phyloP scores from a whole-genome alignment of 1,140 invertebrate species.

The Argopecten irradians region DNA sequence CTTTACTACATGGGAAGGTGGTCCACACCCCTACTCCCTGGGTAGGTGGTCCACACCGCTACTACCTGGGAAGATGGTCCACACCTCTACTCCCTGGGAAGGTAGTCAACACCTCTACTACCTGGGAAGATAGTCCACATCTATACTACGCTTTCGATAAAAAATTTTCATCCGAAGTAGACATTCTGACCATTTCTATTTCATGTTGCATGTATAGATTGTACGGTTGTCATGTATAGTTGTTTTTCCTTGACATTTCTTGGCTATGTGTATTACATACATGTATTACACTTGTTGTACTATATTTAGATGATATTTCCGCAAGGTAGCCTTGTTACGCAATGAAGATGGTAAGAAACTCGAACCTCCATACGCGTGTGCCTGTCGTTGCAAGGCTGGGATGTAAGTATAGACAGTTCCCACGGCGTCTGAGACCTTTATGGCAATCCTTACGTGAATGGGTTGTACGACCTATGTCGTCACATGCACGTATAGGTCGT shows the following conservation, averaged over 20 bases:
- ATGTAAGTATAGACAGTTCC: neutral
- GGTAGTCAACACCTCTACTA: too few relatives aligned
- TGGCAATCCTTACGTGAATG: conserved; percentile 1
- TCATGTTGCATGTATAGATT: neutral
- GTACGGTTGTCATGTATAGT: neutral
- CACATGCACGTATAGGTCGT: neutral
- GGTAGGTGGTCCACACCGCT: too few relatives aligned
- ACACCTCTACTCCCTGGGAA: too few relatives aligned
- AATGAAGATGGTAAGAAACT: neutral
- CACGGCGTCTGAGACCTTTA: neutral
- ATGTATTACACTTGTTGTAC: neutral
- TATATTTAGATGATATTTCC: neutral
- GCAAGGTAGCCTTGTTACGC: neutral
- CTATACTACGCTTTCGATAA: too few relatives aligned
- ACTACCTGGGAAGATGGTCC: too few relatives aligned
- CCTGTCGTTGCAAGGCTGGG: neutral
- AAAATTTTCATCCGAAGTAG: too few relatives aligned
- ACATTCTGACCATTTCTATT: too few relatives aligned
- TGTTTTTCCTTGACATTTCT: neutral
- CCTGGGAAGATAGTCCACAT: too few relatives aligned
- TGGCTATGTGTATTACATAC: neutral
- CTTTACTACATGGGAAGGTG: too few relatives aligned
- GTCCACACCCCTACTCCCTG: too few relatives aligned
- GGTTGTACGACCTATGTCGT: neutral
- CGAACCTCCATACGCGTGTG: neutral